Conservation (phyloP, 2,797 vertebrate genomes). For the Clamator glandarius region DNA sequence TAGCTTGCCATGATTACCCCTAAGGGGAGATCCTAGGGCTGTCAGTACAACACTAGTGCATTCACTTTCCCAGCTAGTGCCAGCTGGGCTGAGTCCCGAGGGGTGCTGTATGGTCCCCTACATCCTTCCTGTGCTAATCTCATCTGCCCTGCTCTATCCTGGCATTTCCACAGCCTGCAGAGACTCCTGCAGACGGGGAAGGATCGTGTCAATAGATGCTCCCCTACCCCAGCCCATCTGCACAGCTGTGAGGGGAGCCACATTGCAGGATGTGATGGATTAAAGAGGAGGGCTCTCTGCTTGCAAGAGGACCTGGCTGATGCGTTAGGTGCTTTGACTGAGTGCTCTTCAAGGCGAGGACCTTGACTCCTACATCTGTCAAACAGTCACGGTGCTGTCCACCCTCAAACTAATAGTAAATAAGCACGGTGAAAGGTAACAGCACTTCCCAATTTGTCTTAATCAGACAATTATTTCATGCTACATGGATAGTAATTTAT, state of each 20-base stretch:
- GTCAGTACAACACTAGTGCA: neutral
- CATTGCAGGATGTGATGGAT: neutral
- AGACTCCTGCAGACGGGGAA: neutral
- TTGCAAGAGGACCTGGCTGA: neutral
- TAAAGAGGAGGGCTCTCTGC: neutral
- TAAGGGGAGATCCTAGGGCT: neutral
- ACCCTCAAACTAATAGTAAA: slow-evolving; percentile 4
- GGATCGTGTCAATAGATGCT: neutral
- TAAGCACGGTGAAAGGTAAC: slow-evolving; percentile 18
- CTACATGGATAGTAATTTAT: slow-evolving; percentile 39
- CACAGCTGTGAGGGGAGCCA: neutral
- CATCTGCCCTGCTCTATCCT: neutral
- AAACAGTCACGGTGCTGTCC: neutral
- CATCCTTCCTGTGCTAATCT: neutral
- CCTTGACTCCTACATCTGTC: slow-evolving; percentile 4
- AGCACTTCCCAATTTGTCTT: neutral
- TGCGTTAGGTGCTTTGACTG: neutral
- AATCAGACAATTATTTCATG: slow-evolving; percentile 42
- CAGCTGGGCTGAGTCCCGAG: neutral
- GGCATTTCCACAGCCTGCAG: neutral
- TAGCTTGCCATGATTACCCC: neutral
- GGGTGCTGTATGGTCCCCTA: neutral
- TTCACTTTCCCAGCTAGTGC: neutral
- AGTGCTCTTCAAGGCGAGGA: neutral
- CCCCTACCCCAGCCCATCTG: neutral